Base-by-base conservation (phyloP, 2,888 invertebrate species). In the Ypsolopha sequella region DNA sequence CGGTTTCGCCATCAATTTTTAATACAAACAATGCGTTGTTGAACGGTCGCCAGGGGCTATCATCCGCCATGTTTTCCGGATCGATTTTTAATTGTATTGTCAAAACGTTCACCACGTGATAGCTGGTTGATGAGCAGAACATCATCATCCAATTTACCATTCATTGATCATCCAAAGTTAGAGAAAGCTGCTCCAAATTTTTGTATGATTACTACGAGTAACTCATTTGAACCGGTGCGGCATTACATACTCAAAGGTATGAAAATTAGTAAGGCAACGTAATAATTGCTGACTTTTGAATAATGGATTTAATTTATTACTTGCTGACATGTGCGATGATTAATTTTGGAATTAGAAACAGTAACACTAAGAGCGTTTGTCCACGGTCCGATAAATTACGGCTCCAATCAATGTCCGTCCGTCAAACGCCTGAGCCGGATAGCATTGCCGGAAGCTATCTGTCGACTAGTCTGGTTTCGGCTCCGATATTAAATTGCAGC, bases 11-110 rank as follows among this genome's bases (percentile, higher is more conserved):
- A 9, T 48, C 48, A 48, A 48, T 48, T 36, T 36, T 10, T 48
- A 39, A 48, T 39, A 48, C 48, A 39, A 48, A 48, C 48, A 48
- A 48, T 45, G 33, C 10, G n/a, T 45, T 9, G 45, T 45, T 45
- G 33, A 43, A 11, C 8, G 14, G 43, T 24, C 14, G 35, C 13
- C 11, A 36, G 35, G 48, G 36, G 36, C 36, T n/a, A 36, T 48
- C 36, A 36, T 46, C 10, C 11, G 46, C 35, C 46, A n/a, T 7
- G 48, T 9, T 14, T 11, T 10, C 51, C 57, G 62, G 57, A 56
- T 58, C 58, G 55, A 54, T 61, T 57, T 64, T 60, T 76, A 72
- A 79, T 77, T 72, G 66, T 64, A 62, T 71, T 78, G 78, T 78
- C 79, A 73, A 73, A 79, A 72, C 60, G 61, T 58, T 65, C 66